Evolutionary conservation across 2,888 invertebrate species (phyloP).

Genomic region (Phlogophora meticulosa): DNA sequence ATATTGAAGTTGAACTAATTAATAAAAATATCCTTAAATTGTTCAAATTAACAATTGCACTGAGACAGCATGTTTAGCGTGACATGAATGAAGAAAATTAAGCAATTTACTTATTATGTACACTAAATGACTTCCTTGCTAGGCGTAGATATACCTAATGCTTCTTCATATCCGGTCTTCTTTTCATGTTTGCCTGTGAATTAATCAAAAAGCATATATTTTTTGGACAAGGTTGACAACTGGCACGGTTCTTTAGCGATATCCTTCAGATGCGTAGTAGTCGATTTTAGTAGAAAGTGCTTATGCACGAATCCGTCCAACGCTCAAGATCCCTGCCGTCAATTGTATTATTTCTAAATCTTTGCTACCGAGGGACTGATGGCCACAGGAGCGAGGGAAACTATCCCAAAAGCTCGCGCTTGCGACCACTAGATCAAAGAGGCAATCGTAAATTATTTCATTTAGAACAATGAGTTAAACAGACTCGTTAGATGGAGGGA

Average conservation of each 20-base stretch:
- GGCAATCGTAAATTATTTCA: no score
- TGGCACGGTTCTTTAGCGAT: background rate
- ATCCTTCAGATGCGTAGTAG: no score
- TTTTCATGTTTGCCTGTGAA: constrained; percentile 90
- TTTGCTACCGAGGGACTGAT: no score
- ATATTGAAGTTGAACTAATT: constrained; percentile 77
- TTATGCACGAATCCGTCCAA: no score
- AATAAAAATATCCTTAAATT: constrained; percentile 80
- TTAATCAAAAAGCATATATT: constrained; percentile 7
- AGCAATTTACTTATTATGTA: constrained; percentile 73
- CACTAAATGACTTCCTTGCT: constrained; percentile 95
- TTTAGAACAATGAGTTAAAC: no score
- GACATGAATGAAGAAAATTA: constrained; percentile 72
- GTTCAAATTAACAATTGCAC: constrained; percentile 89
- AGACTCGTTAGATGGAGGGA: background rate
- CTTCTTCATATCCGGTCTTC: constrained; percentile 96
- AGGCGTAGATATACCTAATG: constrained; percentile 97
- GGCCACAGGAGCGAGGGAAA: no score
- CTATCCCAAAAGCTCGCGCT: no score
- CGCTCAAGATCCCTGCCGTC: no score
- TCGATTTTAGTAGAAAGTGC: no score
- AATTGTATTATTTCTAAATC: no score
- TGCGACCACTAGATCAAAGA: no score
- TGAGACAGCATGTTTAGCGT: constrained; percentile 81
- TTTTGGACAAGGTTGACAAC: background rate